Conservation (phyloP, 2,888 invertebrate genomes). For the Elysia crispata region DNA sequence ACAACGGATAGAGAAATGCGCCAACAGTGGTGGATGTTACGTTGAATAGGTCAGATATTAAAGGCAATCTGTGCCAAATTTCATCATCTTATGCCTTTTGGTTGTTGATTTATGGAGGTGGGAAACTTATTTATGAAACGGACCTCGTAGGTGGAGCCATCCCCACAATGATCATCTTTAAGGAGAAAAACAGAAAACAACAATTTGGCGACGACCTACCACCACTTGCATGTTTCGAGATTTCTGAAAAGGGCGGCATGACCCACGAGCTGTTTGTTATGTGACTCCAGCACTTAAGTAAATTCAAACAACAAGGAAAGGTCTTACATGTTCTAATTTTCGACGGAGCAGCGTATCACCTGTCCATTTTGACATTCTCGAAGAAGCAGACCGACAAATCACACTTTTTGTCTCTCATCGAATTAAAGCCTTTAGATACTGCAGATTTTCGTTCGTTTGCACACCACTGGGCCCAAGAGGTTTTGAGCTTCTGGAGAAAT, state of each 20-base stretch:
- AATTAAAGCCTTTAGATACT: slow-evolving; percentile 16
- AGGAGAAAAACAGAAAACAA: slow-evolving; percentile 22
- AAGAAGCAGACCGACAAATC: slow-evolving; percentile 14
- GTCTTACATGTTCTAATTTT: slow-evolving; percentile 19
- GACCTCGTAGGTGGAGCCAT: slow-evolving; percentile 5
- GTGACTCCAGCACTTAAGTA: not conserved
- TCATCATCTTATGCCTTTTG: too few species aligned
- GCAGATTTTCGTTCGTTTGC: slow-evolving; percentile 19
- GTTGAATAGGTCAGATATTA: too few species aligned
- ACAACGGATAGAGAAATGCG: too few species aligned
- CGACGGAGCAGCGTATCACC: slow-evolving; percentile 21
- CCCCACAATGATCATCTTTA: slow-evolving; percentile 31
- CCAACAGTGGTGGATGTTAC: too few species aligned
- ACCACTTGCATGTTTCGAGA: slow-evolving; percentile 24
- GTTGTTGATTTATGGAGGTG: too few species aligned
- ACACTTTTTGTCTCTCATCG: not conserved
- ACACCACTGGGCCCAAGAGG: slow-evolving; percentile 26
- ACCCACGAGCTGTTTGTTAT: not conserved
- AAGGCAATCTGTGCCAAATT: too few species aligned
- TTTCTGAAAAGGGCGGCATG: slow-evolving; percentile 5
- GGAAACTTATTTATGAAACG: too few species aligned
- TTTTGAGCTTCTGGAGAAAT: slow-evolving; percentile 24
- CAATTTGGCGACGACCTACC: slow-evolving; percentile 16
- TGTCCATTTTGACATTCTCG: slow-evolving; percentile 23
- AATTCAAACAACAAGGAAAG: not conserved